These are phyloP conservation scores for Antheraea mylitta DNA, from an alignment of 1,140 invertebrate species.

Conservation along the genomic window DNA sequence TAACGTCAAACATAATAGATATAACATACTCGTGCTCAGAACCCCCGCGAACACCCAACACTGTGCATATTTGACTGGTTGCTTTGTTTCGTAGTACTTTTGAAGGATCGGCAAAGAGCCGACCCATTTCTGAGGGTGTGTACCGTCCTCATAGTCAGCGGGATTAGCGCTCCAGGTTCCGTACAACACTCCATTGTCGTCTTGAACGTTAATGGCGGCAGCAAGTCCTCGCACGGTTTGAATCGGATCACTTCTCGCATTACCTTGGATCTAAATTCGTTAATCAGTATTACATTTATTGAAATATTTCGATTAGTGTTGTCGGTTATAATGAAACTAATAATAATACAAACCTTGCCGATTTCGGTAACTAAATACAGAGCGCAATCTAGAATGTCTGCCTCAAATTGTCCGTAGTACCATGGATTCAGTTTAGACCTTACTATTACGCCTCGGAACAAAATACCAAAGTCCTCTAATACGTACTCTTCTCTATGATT, in stretches of 20 bases:
- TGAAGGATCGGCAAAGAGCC: conserved; percentile 93
- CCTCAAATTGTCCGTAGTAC: no score
- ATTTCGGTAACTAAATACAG: no score
- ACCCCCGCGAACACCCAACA: conserved; percentile 98
- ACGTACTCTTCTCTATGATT: no score
- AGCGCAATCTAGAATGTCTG: no score
- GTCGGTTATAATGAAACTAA: no score
- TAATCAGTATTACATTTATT: no score
- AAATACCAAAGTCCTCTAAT: no score
- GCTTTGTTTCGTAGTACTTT: conserved; percentile 90
- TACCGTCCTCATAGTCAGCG: conserved; percentile 90
- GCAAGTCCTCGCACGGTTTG: conserved; percentile 87
- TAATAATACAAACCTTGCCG: no score
- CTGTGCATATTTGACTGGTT: conserved; percentile 95
- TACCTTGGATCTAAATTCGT: conserved; percentile 62
- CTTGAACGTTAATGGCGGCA: conserved; percentile 91
- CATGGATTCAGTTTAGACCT: no score
- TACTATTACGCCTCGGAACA: no score
- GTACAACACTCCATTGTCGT: conserved; percentile 91
- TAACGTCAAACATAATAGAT: not conserved
- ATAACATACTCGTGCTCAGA: conserved; percentile 86
- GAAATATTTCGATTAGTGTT: no score
- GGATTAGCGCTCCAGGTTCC: conserved; percentile 89
- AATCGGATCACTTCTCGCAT: conserved; percentile 87
- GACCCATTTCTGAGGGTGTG: conserved; percentile 91